A percentile compares a stretch with the other conserved stretches of the same genome.
phyloP scores from a whole-genome alignment of 2,888 invertebrate genomes.

The Drosophila meridionalis region DNA sequence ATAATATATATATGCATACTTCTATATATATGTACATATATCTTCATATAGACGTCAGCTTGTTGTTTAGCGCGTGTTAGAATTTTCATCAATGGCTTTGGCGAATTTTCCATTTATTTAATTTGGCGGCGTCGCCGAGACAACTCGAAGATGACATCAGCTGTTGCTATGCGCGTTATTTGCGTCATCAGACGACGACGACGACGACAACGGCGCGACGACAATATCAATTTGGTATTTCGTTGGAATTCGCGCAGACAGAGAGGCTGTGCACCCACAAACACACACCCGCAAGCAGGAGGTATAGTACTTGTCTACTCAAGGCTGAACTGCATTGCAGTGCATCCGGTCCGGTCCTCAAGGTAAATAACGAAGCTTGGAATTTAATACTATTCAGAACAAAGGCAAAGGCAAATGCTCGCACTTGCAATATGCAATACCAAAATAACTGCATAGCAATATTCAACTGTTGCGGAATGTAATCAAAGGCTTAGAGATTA shows the following conservation, averaged over 20 bases:
- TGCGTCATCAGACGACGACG: slow-evolving; percentile 60
- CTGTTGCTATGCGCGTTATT: slow-evolving; percentile 56
- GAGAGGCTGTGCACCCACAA: not conserved
- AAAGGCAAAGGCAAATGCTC: too few species aligned
- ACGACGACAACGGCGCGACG: not conserved
- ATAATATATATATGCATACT: not conserved
- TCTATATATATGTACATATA: not conserved
- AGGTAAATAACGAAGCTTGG: not conserved
- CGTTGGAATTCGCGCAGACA: slow-evolving; percentile 25
- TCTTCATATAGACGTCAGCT: slow-evolving; percentile 3
- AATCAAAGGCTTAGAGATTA: not conserved
- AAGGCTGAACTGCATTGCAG: not conserved
- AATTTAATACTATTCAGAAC: not conserved
- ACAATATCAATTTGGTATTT: slow-evolving; percentile 42
- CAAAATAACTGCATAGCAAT: not conserved
- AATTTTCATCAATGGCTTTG: slow-evolving; percentile 70
- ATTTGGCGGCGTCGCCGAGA: slow-evolving; percentile 53
- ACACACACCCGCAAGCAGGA: not conserved
- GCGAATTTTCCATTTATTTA: slow-evolving; percentile 71
- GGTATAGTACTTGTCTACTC: not conserved
- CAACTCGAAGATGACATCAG: slow-evolving; percentile 49
- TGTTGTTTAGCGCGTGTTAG: slow-evolving; percentile 56
- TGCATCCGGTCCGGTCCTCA: slow-evolving; percentile 13
- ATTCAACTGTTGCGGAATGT: not conserved
- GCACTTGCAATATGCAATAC: not conserved